A percentile compares a stretch with the other conserved stretches of the same genome.
Conservation (phyloP, 1,140 invertebrate genomes). For the Conopomorpha cramerella region DNA sequence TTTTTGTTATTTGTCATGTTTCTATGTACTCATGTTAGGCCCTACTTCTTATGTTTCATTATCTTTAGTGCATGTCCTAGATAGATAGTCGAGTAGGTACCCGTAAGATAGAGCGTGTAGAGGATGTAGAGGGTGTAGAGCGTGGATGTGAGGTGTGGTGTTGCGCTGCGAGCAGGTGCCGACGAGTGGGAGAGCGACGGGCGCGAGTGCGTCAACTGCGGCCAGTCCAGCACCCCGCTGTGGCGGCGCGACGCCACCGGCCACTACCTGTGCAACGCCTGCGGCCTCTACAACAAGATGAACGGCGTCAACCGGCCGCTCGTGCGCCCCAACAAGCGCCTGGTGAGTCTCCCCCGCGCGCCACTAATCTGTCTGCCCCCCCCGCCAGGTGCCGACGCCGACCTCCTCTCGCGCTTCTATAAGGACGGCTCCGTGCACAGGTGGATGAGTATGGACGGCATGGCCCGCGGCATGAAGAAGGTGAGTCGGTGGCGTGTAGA, state of each 20-base stretch:
- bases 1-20: too few species aligned
- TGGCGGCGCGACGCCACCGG: conserved; percentile 95
- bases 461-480: conserved; percentile 56
- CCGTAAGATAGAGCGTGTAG: too few species aligned
- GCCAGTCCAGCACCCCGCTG: conserved; percentile 91
- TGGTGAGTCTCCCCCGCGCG: conserved; percentile 67
- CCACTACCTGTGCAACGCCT: conserved; percentile 98
- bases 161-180: conserved; percentile 66
- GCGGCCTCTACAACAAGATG: conserved; percentile 95
- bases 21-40: too few species aligned
- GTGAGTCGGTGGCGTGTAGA: conserved; percentile 58
- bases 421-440: conserved; percentile 54
- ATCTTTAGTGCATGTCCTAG: background rate
- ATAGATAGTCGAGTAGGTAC: background rate
- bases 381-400: conserved; percentile 48
- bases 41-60: too few species aligned
- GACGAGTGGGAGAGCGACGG: conserved; percentile 87
- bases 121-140: too few species aligned
- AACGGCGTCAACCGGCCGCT: conserved; percentile 91
- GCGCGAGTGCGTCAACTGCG: conserved; percentile 96
- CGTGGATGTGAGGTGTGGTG: conserved; percentile 9
- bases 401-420: conserved; percentile 54
- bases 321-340: conserved; percentile 86
- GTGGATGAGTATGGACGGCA: conserved; percentile 54
- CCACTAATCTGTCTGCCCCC: conserved; percentile 24